Percentiles rank a stretch among this genome's conserved stretches.
These are phyloP conservation scores for Semicossyphus pulcher DNA, from an alignment of 2,113 vertebrate species.

Conservation along the genomic window DNA sequence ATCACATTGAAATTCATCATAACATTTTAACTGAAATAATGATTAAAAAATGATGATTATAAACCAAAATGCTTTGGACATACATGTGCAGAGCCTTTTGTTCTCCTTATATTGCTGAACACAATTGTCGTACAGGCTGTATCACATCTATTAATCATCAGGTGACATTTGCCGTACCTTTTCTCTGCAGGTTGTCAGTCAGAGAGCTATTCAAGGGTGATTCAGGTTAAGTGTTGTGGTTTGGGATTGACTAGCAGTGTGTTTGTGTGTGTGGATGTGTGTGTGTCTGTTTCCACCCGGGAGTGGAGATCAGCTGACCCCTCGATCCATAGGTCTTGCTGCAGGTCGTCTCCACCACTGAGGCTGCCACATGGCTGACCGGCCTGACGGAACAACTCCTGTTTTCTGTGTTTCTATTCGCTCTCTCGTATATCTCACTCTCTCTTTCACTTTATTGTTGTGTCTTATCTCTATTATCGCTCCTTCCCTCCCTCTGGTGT, in stretches of 20 bases:
- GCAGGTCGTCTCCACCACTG: constrained; percentile 34
- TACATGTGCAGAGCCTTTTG: not conserved
- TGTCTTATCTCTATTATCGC: constrained; percentile 38
- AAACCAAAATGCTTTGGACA: too few relatives aligned
- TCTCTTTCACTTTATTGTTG: not conserved
- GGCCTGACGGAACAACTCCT: constrained; percentile 14
- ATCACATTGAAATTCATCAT: too few relatives aligned
- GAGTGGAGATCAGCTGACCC: constrained; percentile 44
- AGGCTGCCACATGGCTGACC: constrained; percentile 53
- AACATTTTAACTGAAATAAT: too few relatives aligned
- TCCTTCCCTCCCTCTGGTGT: constrained; percentile 27
- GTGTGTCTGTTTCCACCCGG: constrained; percentile 25
- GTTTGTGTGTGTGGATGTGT: constrained; percentile 16
- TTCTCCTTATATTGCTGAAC: constrained; percentile 1
- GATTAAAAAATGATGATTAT: too few relatives aligned
- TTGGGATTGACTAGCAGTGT: constrained; percentile 3
- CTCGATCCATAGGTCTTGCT: constrained; percentile 36
- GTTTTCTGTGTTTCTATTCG: not conserved
- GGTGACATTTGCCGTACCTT: not conserved
- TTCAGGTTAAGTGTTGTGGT: constrained; percentile 39
- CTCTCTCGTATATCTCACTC: not conserved
- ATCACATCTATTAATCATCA: not conserved
- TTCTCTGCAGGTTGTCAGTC: constrained; percentile 29
- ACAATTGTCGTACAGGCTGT: not conserved
- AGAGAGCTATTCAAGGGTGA: constrained; percentile 12